Evolutionary conservation across 2,113 vertebrate species (phyloP), one percentile per base, ranked within the genome.

Genomic region (Chaetorhynchus papuensis): DNA sequence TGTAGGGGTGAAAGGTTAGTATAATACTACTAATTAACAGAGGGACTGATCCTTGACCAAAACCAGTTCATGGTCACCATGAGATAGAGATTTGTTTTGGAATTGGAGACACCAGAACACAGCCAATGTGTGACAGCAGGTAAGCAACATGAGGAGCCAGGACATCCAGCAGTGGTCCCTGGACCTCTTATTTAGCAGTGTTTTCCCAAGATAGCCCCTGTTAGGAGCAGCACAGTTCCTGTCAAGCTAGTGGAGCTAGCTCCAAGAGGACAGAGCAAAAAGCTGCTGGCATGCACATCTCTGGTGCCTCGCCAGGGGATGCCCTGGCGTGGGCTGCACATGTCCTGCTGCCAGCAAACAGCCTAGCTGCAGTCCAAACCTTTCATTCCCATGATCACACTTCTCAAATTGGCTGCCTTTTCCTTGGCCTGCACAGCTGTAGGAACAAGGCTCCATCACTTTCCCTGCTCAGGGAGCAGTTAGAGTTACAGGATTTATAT

Each of bases 341-440:
- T 16, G 26, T 75, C 74, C 79, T 68, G 74, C 78, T 94, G 88
- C 90, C 91, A 94, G 82, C 72, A 70, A 41, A 69, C 57, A 69
- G 24, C 31, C n/a, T n/a, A 57, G 37, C 52, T 85, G 47, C 82
- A 59, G 39, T n/a, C 82, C 85, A 90, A 56, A 76, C 33, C 75
- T 39, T 76, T 60, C 66, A 28, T 52, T 92, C 60, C 61, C 53
- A 56, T 39, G 35, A 59, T 68, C 30, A 4, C 17, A 39, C 44
- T 54, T 75, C 64, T 75, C 88, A 59, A 59, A 59, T 17, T 71
- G 52, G 56, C 78, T 87, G 24, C 60, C 77, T 75, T 66, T 41
- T 63, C 65, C 52, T 87, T 44, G 69, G 74, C 16, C 59, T 63
- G 17, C 44, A 45, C 15, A 33, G 78, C 65, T 71, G 35, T 47